Evolutionary conservation across 2,888 invertebrate genomes (phyloP).

Genomic region (Agrochola circellaris): DNA sequence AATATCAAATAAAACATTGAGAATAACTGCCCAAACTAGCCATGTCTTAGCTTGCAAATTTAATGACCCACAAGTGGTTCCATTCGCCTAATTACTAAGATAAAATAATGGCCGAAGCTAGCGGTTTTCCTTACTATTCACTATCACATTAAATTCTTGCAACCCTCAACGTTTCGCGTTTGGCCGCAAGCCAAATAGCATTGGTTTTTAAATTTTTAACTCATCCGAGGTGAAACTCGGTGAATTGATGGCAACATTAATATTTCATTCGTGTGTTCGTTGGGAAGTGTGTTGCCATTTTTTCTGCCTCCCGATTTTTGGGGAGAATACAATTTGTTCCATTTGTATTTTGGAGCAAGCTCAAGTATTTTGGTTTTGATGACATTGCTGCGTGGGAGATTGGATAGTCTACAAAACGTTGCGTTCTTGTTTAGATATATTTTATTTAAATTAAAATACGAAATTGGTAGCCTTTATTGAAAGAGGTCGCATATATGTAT

Average conservation of each 20-base stretch:
- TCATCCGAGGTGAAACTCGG: conserved; percentile 71
- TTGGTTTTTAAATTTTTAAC: conserved; percentile 84
- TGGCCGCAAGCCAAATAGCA: conserved; percentile 83
- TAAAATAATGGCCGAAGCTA: conserved; percentile 47
- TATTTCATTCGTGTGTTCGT: conserved; percentile 73
- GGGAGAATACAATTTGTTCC: conserved; percentile 55
- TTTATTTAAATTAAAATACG: conserved; percentile 1
- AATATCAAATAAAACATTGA: too few relatives aligned
- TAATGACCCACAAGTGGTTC: conserved; percentile 3
- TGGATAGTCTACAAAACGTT: conserved; percentile 22
- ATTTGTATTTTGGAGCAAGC: conserved; percentile 51
- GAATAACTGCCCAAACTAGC: neutral
- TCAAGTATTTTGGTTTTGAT: conserved; percentile 51
- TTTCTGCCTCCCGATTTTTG: conserved; percentile 43
- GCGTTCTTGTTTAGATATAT: conserved; percentile 9
- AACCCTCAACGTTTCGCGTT: conserved; percentile 63
- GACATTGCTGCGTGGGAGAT: conserved; percentile 15
- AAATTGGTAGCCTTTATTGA: too few relatives aligned
- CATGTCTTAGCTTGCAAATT: conserved; percentile 15
- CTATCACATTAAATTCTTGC: conserved; percentile 65
- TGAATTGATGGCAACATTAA: conserved; percentile 80
- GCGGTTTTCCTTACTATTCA: conserved; percentile 55
- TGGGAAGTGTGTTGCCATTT: conserved; percentile 59
- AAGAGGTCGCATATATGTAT: too few relatives aligned
- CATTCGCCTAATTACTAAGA: conserved; percentile 53